Evolutionary conservation across 1,140 invertebrate genomes (phyloP), one percentile per base, ranked within the genome.

Genomic region (Pseudomyrmex dendroicus): DNA sequence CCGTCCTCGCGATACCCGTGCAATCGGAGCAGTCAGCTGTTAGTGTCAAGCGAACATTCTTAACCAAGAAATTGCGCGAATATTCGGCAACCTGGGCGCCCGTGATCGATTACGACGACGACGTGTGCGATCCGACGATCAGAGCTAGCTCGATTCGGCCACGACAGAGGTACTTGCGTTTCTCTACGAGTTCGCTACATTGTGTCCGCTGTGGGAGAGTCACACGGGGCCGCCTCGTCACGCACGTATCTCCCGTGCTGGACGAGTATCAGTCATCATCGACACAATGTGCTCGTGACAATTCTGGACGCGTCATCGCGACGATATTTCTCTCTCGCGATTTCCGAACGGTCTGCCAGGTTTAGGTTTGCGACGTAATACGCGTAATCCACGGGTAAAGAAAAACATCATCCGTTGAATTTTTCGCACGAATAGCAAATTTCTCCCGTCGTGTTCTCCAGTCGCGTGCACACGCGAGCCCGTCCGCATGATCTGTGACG

Each of bases 21-120:
- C 3, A 73, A 83, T 84, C 62, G 59, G 46, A 82, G 56, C 82
- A 85, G 82, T 90, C 89, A 90, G 89, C 89, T 90, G 89, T 90
- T 90, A 35, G 74, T 89, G 85, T 87, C 88, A 84, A 90, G 76
- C 73, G 83, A 85, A 87, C 76, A 62, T 89, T 57, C 83, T 87
- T 89, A 89, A 89, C 88, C 88, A 89, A 89, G 73, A 89, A 89
- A 89, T 73, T 85, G 83, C 57, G 66, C 56, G n/a, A 73, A 84
- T 73, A 87, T 70, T 80, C 57, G 70, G 20, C 52, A 17, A 57
- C 35, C 35, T 35, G 35, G 35, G 1, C 35, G 35, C 5, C 35
- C 5, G 35, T 35, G 35, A 35, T 35, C 35, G 35, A 0, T 35
- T 5, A 35, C 35, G 35, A 35, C 35, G 35, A 35, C 35, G 12